Base-by-base conservation (phyloP, 2,888 invertebrate species). In the Pristionchus fissidentatus region DNA sequence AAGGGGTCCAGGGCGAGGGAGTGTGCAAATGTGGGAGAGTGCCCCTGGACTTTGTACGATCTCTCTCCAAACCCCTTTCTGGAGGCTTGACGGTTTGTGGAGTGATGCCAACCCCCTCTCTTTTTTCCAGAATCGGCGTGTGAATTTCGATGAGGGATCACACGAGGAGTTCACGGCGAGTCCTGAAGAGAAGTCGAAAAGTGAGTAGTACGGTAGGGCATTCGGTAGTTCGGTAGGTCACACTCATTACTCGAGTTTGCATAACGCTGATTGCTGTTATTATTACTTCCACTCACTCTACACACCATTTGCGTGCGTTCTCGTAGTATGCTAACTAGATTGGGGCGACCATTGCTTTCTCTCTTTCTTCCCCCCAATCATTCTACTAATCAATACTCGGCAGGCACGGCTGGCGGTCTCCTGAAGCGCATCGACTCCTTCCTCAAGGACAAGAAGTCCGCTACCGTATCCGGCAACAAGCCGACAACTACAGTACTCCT, bases 91-190 rank as follows among this genome's bases (percentile, higher is more conserved):
- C 66, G 19, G 38, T 38, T 13, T 5, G 1, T 8, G 13, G 26
- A n/a, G n/a, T n/a, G n/a, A n/a, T n/a, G n/a, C n/a, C n/a, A n/a
- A n/a, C n/a, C n/a, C n/a, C n/a, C n/a, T n/a, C n/a, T n/a, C n/a
- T n/a, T 10, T 66, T 57, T 66, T 66, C 41, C 66, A 66, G 66
- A 66, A 66, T 66, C 66, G 66, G 22, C 66, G 66, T 22, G 66
- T 66, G 5, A 41, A 38, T 41, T 66, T 66, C n/a, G 66, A 66
- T 41, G 62, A 62, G 35, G 38, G 29, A 4, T 66, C 66, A 8
- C 66, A 38, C 38, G 66, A 66, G 38, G 66, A 66, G 41, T 66
- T 41, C 41, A 66, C 66, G 7, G 66, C 29, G 38, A 19, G 22
- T 35, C 35, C 38, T 41, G 66, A 66, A 41, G 66, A 66, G 66